Evolutionary conservation across 2,797 vertebrate genomes (phyloP), one percentile per base, ranked within the genome.

Genomic region (Scarus forsteni): DNA sequence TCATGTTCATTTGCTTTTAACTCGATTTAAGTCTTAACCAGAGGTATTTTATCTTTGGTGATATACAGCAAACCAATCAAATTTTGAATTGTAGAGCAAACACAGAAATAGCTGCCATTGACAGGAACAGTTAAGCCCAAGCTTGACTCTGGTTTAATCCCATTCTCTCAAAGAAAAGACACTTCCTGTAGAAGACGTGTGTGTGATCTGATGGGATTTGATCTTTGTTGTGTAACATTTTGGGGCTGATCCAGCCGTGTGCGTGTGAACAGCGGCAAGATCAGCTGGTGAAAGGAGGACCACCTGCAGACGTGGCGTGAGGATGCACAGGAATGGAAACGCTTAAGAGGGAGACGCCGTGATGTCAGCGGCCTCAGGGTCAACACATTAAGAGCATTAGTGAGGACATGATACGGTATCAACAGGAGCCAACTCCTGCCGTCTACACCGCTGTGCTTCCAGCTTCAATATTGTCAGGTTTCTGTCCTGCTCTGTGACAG

Each of bases 351-450:
- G 66, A 78, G 70, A 72, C 38, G 10, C 5, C 1, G n/a, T 51
- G 67, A 80, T 49, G 80, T 76, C 79, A 34, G 4, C 57, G 65
- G 82, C 74, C 77, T 77, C 40, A n/a, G 42, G 52, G 67, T 73
- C 83, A 59, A 42, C 14, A 50, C 56, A 12, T 15, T 86, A 80
- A 86, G 74, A 48, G 66, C 43, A 40, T 87, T 84, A 86, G 74
- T 14, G 27, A 7, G 59, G 36, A 6, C 19, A 71, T 70, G 81
- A 85, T 63, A 84, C 51, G 0, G 35, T 42, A 71, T 81, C 66
- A 60, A 54, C 68, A 34, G 27, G 14, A n/a, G 34, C 11, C 18
- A 6, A 19, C 50, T 48, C 48, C 40, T 16, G 38, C n/a, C 13
- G 44, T 13, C 49, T 27, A 19, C 18, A 27, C 49, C 12, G 19